Percentiles rank a stretch among this genome's conserved stretches.
These are phyloP conservation scores for Microplitis mediator DNA, from an alignment of 1,140 invertebrate genomes.

Conservation along the genomic window DNA sequence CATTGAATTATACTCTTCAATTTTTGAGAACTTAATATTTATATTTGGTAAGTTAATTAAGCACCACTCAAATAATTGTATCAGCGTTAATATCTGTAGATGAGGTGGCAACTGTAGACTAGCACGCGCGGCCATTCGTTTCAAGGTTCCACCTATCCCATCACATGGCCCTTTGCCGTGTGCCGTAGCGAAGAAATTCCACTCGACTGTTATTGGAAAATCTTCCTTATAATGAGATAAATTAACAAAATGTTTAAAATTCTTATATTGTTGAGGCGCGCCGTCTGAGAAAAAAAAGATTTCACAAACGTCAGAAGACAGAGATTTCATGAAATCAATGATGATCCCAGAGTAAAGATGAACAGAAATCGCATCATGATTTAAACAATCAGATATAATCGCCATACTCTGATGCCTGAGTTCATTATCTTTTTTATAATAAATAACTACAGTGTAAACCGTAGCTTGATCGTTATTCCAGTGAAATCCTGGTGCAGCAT, in stretches of 20 bases:
- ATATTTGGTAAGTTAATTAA: too few species aligned
- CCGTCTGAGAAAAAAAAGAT: background rate
- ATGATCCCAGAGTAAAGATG: background rate
- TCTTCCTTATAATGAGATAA: constrained; percentile 39
- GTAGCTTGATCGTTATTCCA: constrained; percentile 6
- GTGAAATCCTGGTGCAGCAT: background rate
- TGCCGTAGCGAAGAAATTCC: constrained; percentile 48
- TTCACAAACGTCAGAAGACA: background rate
- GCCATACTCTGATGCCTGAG: background rate
- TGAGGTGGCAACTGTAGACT: constrained; percentile 26
- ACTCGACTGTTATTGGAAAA: constrained; percentile 45
- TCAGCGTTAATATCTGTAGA: constrained; percentile 12
- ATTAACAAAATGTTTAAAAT: constrained; percentile 10
- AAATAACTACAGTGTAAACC: background rate
- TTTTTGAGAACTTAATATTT: too few species aligned
- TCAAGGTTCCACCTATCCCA: constrained; percentile 30
- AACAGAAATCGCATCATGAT: constrained; percentile 9
- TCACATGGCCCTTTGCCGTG: constrained; percentile 46
- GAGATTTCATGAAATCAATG: background rate
- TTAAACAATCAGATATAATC: background rate
- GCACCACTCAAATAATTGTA: constrained; percentile 15
- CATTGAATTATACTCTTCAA: too few species aligned
- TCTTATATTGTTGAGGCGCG: constrained; percentile 3
- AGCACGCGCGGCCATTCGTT: constrained; percentile 26
- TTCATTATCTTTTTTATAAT: background rate